Evolutionary conservation across 2,797 vertebrate genomes (phyloP), one percentile per base, ranked within the genome.

Genomic region (Spondyliosoma cantharus): DNA sequence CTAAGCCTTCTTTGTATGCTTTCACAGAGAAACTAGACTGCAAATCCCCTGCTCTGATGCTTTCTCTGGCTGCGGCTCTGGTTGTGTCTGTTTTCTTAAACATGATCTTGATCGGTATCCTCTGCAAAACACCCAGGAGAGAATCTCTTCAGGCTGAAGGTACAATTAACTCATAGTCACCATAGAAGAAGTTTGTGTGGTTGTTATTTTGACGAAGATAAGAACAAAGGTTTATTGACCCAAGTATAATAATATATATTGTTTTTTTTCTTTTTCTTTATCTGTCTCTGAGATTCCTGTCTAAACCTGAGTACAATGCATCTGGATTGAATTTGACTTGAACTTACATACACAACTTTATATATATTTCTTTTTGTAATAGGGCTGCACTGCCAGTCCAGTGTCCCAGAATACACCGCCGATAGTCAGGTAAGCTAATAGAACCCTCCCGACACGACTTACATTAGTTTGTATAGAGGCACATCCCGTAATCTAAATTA

Each of bases 21-120:
- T 80, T 46, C 37, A 43, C 78, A 90, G 86, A 0, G 29, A 16
- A 68, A n/a, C 56, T 32, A 6, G 8, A 27, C 3, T 0, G 25
- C 1, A 4, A 12, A 15, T 27, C 3, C 3, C 5, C 48, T 19
- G 52, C 64, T 3, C 5, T 64, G 66, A 5, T 74, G 56, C 12
- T 22, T 5, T 76, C 50, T 22, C 14, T 57, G 43, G 25, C 13
- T 19, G 67, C 77, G 37, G 73, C 61, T 43, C 82, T 91, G 58
- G 16, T 46, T 15, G 43, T 52, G 16, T 90, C 76, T 32, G n/a
- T 76, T 17, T 25, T 64, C 14, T 24, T 78, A 12, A 90, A 86
- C 72, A 3, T 80, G 25, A 52, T 82, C 57, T 16, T 90, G 0
- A 53, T 57, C 6, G 52, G 22, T 19, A 22, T 66, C 24, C 27